A percentile compares a stretch with the other conserved stretches of the same genome.
Evolutionary conservation across 2,113 vertebrate species (phyloP).

Genomic region (Promerops cafer): DNA sequence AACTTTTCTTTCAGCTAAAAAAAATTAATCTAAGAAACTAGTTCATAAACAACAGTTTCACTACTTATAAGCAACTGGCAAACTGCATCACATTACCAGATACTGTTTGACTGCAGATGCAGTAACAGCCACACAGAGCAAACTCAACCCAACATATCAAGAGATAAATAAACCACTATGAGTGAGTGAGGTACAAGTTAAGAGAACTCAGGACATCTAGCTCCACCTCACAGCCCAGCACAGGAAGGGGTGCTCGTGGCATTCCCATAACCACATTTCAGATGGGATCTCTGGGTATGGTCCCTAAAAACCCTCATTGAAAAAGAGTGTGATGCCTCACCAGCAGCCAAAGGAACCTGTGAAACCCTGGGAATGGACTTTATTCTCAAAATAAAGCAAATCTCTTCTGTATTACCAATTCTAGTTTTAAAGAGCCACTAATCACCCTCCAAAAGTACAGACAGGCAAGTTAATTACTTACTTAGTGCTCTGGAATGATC

Average conservation of each 20-base stretch:
- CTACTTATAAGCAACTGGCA: neutral
- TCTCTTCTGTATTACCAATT: neutral
- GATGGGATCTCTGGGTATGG: neutral
- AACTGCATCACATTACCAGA: neutral
- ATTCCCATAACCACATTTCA: neutral
- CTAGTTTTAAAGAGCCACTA: neutral
- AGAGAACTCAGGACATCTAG: neutral
- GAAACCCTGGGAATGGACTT: neutral
- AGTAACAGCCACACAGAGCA: neutral
- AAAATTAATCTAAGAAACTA: neutral
- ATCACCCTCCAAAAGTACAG: neutral
- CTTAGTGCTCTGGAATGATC: slow-evolving; percentile 98
- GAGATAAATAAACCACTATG: neutral
- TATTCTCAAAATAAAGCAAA: neutral
- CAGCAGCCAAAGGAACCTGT: neutral
- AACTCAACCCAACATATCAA: neutral
- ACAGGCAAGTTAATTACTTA: slow-evolving; percentile 65
- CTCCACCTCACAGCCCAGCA: neutral
- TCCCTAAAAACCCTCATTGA: neutral
- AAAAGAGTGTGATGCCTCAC: neutral
- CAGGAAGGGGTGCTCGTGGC: neutral
- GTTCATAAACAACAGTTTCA: neutral
- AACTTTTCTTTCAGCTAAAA: neutral
- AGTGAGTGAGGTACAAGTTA: neutral
- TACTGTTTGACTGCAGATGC: neutral